Evolutionary conservation across 1,140 invertebrate species (phyloP), one percentile per base, ranked within the genome.

Genomic region (Lepidurus couesii): DNA sequence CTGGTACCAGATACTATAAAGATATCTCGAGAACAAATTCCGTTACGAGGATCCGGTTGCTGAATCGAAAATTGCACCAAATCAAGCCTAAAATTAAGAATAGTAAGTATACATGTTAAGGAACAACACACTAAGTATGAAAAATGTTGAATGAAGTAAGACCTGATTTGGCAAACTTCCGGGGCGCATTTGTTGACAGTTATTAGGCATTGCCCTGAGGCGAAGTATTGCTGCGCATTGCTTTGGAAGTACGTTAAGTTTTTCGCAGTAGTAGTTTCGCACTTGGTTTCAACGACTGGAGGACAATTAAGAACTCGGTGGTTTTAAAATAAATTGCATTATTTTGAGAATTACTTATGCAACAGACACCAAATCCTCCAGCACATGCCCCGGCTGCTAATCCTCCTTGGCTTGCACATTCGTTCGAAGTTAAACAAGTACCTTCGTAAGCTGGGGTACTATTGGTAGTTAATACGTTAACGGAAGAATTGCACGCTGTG

Each of bases 81-180:
- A 82, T 95, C 92, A 79, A 95, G 84, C 81, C 92, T 92, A 4
- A 34, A 34, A 5, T 65, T 21, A 65, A 1, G 7, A 65, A 9
- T 5, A 13, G 21, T 65, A 47, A 2, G 10, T 65, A n/a, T 65
- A 24, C 24, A 16, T 16, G n/a, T 16, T 34, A 65, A 47, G 21
- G 16, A 21, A 1, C 6, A 65, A 65, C 3, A 16, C 16, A 65
- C 81, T 21, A 42, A 42, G 42, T 44, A 74, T 74, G 13, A 78
- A 13, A 24, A 8, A 26, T n/a, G n/a, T n/a, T n/a, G n/a, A n/a
- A n/a, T 77, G 10, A 74, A 78, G 16, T 78, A 73, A 21, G 82
- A 91, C 92, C 91, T 92, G 82, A 93, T 90, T 83, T 95, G 93
- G 82, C 93, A 95, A 10, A 95, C 89, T 81, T 92, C 90, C 0